Base-by-base conservation (phyloP, 2,113 vertebrate species). In the Ardeotis arabs region DNA sequence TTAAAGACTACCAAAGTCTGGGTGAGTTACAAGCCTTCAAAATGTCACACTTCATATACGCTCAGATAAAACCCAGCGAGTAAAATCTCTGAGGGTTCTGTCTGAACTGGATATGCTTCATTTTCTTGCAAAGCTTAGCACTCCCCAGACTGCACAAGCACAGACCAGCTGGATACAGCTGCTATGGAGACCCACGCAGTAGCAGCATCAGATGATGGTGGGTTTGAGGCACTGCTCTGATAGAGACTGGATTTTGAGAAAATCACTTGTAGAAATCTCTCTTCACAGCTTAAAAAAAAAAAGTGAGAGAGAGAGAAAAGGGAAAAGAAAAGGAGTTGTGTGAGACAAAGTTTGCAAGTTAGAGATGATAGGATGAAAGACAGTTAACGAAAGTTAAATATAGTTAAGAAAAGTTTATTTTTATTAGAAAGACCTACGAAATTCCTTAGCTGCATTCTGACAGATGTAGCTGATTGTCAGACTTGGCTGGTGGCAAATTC, bases 401-500 rank as follows among this genome's bases (percentile, higher is more conserved):
- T 45, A 82, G 62, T n/a, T 78, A 67, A 44, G 56, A 56, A 84
- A 94, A 87, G 39, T 79, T 68, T 84, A 11, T 86, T 93, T 96
- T 89, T 90, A 73, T 89, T 92, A 92, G 39, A 69, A 35, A 94
- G 64, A 81, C 31, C 39, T 45, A 27, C 53, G 85, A 92, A 88
- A 86, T 78, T 87, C 66, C 22, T 24, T 33, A 69, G 59, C 77
- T 0, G 9, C 24, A 63, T 86, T 89, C 76, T 75, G 68, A 89
- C 89, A 95, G 94, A 91, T 91, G 80, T 56, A 95, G 73, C 35
- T 75, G 62, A 79, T 79, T 91, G 58, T 84, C 66, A 89, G 58
- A 83, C 45, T 94, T 93, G 86, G 83, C 80, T 89, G 39, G 58
- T 82, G 87, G 90, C 56, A 94, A 94, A 90, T 75, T 73, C 44